These are phyloP conservation scores for Oryzias curvinotus DNA, from an alignment of 2,113 vertebrate species.

Conservation along the genomic window DNA sequence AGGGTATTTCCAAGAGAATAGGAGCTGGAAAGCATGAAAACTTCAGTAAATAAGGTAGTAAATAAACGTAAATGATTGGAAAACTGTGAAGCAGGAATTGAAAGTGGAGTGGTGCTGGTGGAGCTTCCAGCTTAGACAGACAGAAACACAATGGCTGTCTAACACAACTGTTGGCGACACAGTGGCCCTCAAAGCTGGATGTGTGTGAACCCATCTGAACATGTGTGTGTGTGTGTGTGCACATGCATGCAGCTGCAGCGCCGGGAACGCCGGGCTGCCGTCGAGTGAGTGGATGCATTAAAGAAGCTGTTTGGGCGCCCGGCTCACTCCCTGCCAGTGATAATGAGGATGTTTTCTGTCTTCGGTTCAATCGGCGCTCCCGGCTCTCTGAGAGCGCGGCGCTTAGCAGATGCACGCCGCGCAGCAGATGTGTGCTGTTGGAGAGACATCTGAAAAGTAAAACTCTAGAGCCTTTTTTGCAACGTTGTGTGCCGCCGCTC, in stretches of 20 bases:
- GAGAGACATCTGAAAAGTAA: conserved; percentile 80
- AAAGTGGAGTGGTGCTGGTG: too few species aligned
- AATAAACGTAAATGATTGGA: too few species aligned
- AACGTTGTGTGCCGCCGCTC: conserved; percentile 69
- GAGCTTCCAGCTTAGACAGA: background rate
- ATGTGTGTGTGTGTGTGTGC: conserved; percentile 1
- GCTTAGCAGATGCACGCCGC: conserved; percentile 76
- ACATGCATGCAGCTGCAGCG: conserved; percentile 4
- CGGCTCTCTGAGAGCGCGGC: conserved; percentile 55
- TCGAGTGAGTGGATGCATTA: conserved; percentile 67
- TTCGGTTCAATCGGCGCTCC: conserved; percentile 69
- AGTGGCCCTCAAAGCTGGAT: conserved; percentile 15
- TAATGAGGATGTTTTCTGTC: conserved; percentile 82
- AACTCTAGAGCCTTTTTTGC: conserved; percentile 69
- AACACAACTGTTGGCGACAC: conserved; percentile 41
- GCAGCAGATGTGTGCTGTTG: conserved; percentile 81
- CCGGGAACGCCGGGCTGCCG: conserved; percentile 36
- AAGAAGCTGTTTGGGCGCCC: conserved; percentile 59
- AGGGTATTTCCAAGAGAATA: too few species aligned
- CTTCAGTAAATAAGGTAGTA: too few species aligned
- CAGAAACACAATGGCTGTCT: conserved; percentile 31
- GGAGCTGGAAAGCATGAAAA: too few species aligned
- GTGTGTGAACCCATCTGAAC: background rate
- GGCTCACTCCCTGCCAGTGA: conserved; percentile 54
- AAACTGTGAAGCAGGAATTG: too few species aligned